Evolutionary conservation across 2,888 invertebrate species (phyloP).

Genomic region (Trissoscelio sp.): DNA sequence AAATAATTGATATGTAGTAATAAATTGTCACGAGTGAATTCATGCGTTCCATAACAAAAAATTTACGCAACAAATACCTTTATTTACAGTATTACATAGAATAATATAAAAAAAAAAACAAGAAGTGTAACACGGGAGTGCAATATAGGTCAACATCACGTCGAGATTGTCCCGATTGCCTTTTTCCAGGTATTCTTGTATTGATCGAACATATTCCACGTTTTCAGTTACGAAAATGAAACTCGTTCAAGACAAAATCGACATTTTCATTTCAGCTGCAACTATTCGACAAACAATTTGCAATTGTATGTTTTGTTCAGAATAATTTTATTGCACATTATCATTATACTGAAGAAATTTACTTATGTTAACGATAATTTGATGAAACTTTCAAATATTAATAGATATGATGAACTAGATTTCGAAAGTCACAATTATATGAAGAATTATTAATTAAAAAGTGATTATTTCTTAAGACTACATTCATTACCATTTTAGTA

Average conservation of each 20-base stretch:
- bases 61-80: not conserved
- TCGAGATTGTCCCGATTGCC: constrained; percentile 44
- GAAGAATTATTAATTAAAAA: too few species aligned
- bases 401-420: too few species aligned
- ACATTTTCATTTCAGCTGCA: constrained; percentile 3
- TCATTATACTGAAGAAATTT: too few species aligned
- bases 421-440: too few species aligned
- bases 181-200: constrained; percentile 38
- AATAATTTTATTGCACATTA: not conserved
- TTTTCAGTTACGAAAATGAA: constrained; percentile 49
- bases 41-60: too few species aligned
- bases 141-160: constrained; percentile 41
- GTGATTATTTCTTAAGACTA: too few species aligned
- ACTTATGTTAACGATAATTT: too few species aligned
- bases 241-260: constrained; percentile 32
- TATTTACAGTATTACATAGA: not conserved
- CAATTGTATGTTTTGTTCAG: not conserved
- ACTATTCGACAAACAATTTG: not conserved
- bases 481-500: too few species aligned
- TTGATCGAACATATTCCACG: constrained; percentile 43
- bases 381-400: too few species aligned
- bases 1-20: too few species aligned
- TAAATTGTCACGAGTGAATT: too few species aligned
- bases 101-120: constrained; percentile 5
- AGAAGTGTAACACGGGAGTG: constrained; percentile 13